phyloP scores from a whole-genome alignment of 2,113 vertebrate genomes.

The Pyrgilauda ruficollis region DNA sequence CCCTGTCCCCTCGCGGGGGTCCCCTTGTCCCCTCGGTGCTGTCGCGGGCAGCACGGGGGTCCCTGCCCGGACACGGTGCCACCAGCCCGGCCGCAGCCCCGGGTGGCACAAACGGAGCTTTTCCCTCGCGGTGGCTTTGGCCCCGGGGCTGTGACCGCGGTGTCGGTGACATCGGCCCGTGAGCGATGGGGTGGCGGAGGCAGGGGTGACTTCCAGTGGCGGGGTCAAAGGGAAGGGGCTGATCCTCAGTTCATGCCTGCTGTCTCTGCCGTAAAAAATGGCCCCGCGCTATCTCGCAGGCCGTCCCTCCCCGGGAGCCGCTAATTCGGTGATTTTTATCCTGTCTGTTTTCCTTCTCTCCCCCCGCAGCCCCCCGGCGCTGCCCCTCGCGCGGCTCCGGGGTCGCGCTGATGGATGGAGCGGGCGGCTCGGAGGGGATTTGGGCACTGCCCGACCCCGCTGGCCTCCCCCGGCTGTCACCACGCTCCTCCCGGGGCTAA shows the following conservation, averaged over 20 bases:
- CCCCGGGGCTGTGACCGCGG: background rate
- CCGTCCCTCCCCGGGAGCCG: slow-evolving; percentile 34
- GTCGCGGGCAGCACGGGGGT: background rate
- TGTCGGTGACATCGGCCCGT: accelerated
- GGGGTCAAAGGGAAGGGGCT: background rate
- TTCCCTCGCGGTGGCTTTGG: background rate
- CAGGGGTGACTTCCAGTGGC: slow-evolving; percentile 50
- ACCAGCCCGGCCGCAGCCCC: background rate
- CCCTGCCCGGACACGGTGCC: background rate
- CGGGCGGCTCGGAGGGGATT: background rate
- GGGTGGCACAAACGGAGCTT: accelerated
- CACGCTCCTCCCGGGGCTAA: background rate
- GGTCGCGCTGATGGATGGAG: slow-evolving; percentile 29
- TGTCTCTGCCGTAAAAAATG: background rate
- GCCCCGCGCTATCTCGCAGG: background rate
- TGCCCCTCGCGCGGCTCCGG: background rate
- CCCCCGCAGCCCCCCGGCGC: background rate
- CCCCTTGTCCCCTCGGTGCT: accelerated
- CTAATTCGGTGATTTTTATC: slow-evolving; percentile 55
- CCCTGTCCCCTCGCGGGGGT: background rate
- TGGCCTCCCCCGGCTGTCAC: accelerated
- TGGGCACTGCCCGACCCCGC: background rate
- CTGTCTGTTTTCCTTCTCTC: background rate
- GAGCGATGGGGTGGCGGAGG: background rate
- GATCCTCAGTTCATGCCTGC: slow-evolving; percentile 22